Evolutionary conservation across 2,113 vertebrate genomes (phyloP).

Genomic region (Bothrops jararaca): DNA sequence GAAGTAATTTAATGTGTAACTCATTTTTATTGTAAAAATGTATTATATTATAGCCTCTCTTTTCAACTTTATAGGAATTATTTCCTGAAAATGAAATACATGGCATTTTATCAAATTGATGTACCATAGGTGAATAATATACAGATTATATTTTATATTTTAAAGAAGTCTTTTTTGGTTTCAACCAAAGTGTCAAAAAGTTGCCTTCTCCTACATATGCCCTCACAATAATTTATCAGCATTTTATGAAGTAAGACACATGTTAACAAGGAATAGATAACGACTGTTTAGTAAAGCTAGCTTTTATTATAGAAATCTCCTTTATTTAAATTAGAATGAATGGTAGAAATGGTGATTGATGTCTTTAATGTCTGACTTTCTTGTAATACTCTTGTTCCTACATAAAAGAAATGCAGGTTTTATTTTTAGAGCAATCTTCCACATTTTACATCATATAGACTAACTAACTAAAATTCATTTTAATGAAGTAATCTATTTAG

Average conservation of each 20-base stretch:
- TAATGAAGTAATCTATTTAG: neutral
- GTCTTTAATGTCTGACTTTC: neutral
- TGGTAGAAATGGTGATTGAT: neutral
- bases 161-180: neutral
- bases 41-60: neutral
- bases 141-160: neutral
- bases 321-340: neutral
- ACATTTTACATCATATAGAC: neutral
- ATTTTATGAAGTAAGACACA: neutral
- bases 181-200: neutral
- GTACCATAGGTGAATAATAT: neutral
- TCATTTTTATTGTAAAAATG: neutral
- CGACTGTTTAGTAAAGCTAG: neutral
- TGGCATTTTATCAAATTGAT: neutral
- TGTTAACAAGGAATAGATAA: neutral
- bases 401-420: neutral
- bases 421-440: neutral
- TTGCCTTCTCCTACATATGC: neutral
- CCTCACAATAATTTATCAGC: neutral
- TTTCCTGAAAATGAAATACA: neutral
- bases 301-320: neutral
- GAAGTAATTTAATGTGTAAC: neutral
- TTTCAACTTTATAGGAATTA: neutral
- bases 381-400: neutral
- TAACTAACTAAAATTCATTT: neutral